These are phyloP conservation scores for Tetranychus truncatus DNA, from an alignment of 2,888 invertebrate species.

Conservation along the genomic window DNA sequence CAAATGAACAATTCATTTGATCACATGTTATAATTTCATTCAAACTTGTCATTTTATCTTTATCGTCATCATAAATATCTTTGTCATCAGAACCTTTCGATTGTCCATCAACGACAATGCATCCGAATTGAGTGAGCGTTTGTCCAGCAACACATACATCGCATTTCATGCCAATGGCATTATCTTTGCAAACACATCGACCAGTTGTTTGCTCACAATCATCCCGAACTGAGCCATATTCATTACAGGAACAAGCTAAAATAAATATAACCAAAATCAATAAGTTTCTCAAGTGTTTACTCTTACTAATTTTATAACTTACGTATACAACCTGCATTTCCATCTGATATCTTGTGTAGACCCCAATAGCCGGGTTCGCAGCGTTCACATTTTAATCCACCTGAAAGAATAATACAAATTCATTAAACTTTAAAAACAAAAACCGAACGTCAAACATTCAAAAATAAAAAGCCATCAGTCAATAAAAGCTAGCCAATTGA, in stretches of 20 bases:
- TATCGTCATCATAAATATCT: neutral
- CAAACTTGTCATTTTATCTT: neutral
- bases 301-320: slow-evolving; percentile 23
- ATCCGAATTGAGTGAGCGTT: neutral
- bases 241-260: slow-evolving; percentile 67
- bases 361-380: slow-evolving; percentile 84
- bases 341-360: slow-evolving; percentile 40
- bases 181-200: slow-evolving; percentile 64
- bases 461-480: neutral
- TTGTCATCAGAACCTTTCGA: neutral
- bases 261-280: slow-evolving; percentile 28
- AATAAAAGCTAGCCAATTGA: neutral
- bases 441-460: neutral
- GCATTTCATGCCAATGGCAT: slow-evolving; percentile 55
- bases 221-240: slow-evolving; percentile 70
- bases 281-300: neutral
- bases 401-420: slow-evolving; percentile 30
- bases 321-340: slow-evolving; percentile 36
- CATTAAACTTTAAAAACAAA: neutral
- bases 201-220: slow-evolving; percentile 87
- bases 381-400: slow-evolving; percentile 62
- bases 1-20: slow-evolving; percentile 60
- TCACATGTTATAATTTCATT: slow-evolving; percentile 39
- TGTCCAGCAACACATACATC: slow-evolving; percentile 38
- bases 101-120: neutral